Conservation (phyloP, 2,797 vertebrate species). For the Rhinogobio ventralis region DNA sequence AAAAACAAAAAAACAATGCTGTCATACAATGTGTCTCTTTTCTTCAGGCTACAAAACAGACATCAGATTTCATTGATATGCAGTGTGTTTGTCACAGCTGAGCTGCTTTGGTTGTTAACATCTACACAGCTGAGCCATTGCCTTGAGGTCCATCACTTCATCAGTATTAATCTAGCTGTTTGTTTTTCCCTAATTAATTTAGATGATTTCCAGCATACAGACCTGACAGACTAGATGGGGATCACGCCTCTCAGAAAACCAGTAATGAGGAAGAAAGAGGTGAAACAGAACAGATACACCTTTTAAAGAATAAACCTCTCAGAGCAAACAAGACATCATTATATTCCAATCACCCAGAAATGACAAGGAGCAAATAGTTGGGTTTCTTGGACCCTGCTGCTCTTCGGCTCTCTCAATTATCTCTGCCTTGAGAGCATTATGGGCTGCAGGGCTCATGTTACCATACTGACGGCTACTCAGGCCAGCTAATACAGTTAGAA, state of each 20-base stretch:
- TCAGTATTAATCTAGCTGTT: slow-evolving; percentile 53
- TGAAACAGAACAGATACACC: slow-evolving; percentile 10
- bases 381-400: slow-evolving; percentile 59
- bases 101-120: slow-evolving; percentile 28
- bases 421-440: slow-evolving; percentile 63
- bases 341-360: slow-evolving; percentile 39
- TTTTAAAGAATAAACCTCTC: slow-evolving; percentile 36
- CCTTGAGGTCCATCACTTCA: slow-evolving; percentile 62
- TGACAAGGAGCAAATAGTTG: slow-evolving; percentile 35
- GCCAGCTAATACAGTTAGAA: slow-evolving; percentile 69
- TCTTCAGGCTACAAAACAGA: slow-evolving; percentile 20
- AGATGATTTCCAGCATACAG: slow-evolving; percentile 46
- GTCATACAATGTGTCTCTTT: slow-evolving; percentile 4
- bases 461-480: slow-evolving; percentile 69
- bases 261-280: slow-evolving; percentile 16
- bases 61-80: slow-evolving; percentile 15
- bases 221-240: slow-evolving; percentile 5
- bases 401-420: slow-evolving; percentile 48
- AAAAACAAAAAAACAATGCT: not conserved
- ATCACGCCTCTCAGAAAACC: slow-evolving; percentile 29
- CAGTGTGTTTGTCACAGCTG: slow-evolving; percentile 28
- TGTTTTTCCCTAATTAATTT: slow-evolving; percentile 55
- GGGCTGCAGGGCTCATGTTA: slow-evolving; percentile 68
- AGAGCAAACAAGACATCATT: slow-evolving; percentile 35
- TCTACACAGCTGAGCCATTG: slow-evolving; percentile 33